Base-by-base conservation (phyloP, 2,113 vertebrate species). In the Proteles cristata region DNA sequence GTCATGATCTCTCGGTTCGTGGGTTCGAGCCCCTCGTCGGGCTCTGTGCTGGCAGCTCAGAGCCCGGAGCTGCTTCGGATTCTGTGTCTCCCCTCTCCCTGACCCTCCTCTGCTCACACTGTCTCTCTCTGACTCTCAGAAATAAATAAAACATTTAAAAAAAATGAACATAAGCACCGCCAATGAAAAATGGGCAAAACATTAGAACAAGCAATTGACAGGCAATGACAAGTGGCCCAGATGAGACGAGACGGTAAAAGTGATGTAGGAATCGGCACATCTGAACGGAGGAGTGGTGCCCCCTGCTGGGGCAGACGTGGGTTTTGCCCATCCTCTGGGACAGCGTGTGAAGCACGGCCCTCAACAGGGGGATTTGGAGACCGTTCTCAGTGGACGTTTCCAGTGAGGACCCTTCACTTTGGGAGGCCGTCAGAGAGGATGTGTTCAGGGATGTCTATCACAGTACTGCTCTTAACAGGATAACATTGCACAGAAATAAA, bases 281-380 rank as follows among this genome's bases (percentile, higher is more conserved):
- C 28, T 11, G 17, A 43, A 58, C 53, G 26, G 19, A 43, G 11
- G 25, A 26, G 14, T 1, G 16, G 0, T 21, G 1, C 26, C 48
- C 53, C 2, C n/a, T 11, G n/a, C 50, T 0, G 12, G 11, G 1
- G 10, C n/a, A 10, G 15, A 48, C 0, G 17, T 16, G 55, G 58
- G 9, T 28, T 4, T 53, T 11, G 28, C 58, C 2, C 2, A 14
- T 2, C 21, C 21, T 33, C 8, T 2, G 9, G 58, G 31, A 50
- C 31, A 50, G 15, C 6, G 6, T 0, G 11, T 23, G 25, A 21
- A 1, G 8, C 65, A 33, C 65, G 45, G 89, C 66, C 39, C 50
- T 16, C 26, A 11, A 11, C 2, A 0, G 23, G 45, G n/a, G 0
- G 4, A 31, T 69, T 25, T 25, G 19, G 26, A 0, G 28, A 7